phyloP scores from a whole-genome alignment of 2,888 invertebrate species.

The Pteria penguin region DNA sequence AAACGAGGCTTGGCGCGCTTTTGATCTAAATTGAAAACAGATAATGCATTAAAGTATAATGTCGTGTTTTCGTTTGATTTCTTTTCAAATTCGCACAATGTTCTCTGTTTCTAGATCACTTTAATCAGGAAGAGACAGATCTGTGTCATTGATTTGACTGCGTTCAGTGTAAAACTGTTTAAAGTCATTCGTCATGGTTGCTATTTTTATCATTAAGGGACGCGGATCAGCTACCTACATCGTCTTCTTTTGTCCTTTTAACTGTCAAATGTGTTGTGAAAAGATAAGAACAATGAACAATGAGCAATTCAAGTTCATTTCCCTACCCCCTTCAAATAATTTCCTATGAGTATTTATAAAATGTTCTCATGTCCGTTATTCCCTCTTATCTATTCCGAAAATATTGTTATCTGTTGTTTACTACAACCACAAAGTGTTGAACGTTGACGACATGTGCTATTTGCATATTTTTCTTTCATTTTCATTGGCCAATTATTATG shows the following conservation, averaged over 20 bases:
- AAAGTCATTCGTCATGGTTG: too few relatives aligned
- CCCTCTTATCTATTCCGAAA: slow-evolving; percentile 28
- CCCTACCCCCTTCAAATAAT: slow-evolving; percentile 6
- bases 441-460: neutral
- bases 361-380: slow-evolving; percentile 36
- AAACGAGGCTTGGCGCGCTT: slow-evolving; percentile 53
- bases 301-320: neutral
- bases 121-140: too few relatives aligned
- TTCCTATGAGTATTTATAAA: slow-evolving; percentile 32
- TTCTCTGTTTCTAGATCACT: too few relatives aligned
- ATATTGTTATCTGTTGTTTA: slow-evolving; percentile 30
- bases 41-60: too few relatives aligned
- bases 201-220: too few relatives aligned
- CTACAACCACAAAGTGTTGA: slow-evolving; percentile 18
- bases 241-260: neutral
- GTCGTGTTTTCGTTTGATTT: too few relatives aligned
- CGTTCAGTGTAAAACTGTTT: too few relatives aligned
- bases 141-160: too few relatives aligned
- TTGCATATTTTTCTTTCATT: neutral
- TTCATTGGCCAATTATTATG: neutral
- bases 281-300: neutral
- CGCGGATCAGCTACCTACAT: neutral
- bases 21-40: too few relatives aligned
- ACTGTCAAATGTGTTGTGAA: neutral
- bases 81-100: too few relatives aligned